These are phyloP conservation scores for Ailurus styani DNA, from an alignment of 2,113 vertebrate species.

Conservation along the genomic window DNA sequence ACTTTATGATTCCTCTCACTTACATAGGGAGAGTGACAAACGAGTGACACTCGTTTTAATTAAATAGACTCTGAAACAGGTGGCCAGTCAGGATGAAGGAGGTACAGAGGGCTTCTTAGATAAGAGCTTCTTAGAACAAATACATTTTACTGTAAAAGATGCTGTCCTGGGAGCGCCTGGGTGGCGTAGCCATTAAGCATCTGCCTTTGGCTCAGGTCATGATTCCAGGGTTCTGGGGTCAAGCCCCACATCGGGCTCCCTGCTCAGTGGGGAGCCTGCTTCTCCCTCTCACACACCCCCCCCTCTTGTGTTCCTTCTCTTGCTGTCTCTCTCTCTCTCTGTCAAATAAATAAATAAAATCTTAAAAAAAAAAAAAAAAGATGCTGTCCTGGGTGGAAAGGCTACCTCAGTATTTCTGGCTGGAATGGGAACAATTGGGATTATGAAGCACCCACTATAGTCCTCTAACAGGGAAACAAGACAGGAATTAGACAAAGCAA, in stretches of 20 bases:
- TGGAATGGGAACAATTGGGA: not conserved
- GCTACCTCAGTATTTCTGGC: not conserved
- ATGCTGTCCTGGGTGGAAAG: not conserved
- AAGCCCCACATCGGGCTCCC: too few relatives aligned
- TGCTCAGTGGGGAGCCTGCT: too few relatives aligned
- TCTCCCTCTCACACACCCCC: too few relatives aligned
- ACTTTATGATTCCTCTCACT: not conserved
- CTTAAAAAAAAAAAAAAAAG: too few relatives aligned
- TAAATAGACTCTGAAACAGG: constrained; percentile 17
- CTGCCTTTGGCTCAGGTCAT: too few relatives aligned
- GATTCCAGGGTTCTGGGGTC: too few relatives aligned
- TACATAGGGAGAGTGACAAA: not conserved
- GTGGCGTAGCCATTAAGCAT: too few relatives aligned
- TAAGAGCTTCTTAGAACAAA: not conserved
- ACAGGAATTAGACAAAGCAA: not conserved
- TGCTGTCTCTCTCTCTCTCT: too few relatives aligned
- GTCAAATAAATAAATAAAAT: too few relatives aligned
- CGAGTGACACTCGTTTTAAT: constrained; percentile 28
- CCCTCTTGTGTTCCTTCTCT: too few relatives aligned
- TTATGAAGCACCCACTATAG: not conserved
- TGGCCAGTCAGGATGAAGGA: not conserved
- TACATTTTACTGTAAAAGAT: not conserved
- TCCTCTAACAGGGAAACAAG: not conserved
- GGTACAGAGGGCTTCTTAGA: not conserved
- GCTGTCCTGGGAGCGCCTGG: too few relatives aligned